Evolutionary conservation across 2,113 vertebrate species (phyloP).

Genomic region (Cephalopterus ornatus): DNA sequence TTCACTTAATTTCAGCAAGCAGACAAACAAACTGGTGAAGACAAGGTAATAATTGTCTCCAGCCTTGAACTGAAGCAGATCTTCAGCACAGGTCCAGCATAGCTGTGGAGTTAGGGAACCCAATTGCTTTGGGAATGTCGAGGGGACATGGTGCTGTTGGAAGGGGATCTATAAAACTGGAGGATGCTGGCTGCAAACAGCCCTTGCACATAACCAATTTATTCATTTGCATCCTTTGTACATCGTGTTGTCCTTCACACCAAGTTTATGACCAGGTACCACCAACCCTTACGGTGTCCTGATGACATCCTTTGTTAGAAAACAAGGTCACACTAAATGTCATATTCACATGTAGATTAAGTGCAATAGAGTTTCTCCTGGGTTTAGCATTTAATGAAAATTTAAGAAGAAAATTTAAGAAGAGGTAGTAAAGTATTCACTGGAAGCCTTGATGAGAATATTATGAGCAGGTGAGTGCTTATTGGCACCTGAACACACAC

Average conservation of each 20-base stretch:
- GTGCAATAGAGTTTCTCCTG: background rate
- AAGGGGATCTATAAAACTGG: background rate
- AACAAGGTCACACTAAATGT: background rate
- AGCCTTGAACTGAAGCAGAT: background rate
- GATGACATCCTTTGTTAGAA: background rate
- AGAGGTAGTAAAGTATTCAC: background rate
- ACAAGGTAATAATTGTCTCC: background rate
- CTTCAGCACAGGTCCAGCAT: background rate
- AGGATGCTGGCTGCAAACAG: background rate
- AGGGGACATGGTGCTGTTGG: background rate
- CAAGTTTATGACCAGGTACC: background rate
- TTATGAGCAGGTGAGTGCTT: background rate
- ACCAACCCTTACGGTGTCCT: background rate
- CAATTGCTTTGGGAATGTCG: accelerated
- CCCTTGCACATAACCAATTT: accelerated
- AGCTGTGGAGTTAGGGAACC: background rate
- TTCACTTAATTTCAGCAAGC: background rate
- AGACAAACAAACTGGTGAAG: background rate
- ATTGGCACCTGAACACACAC: background rate
- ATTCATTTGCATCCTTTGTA: background rate
- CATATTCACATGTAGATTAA: background rate
- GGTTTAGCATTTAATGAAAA: background rate
- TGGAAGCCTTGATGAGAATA: background rate
- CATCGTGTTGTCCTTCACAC: background rate
- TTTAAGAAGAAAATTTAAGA: background rate